Evolutionary conservation across 2,113 vertebrate species (phyloP), one percentile per base, ranked within the genome.

Genomic region (Zeus faber): DNA sequence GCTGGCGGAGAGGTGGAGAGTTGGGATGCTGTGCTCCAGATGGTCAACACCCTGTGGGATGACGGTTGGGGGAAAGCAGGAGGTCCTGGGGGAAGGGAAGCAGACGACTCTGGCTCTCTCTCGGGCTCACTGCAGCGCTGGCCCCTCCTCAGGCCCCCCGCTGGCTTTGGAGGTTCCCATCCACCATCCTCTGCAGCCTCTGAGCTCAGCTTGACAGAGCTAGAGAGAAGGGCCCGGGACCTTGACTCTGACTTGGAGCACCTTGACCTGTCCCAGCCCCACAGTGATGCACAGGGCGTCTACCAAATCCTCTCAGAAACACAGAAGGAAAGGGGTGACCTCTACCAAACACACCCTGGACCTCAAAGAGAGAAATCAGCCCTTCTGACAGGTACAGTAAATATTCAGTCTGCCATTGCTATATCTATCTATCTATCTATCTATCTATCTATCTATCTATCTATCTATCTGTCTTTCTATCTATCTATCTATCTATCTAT

Each of bases 1-100:
- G 3, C 40, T 18, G 79, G 58, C 33, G 60, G 16, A 1, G 61
- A 55, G 16, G 33, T 56, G 33, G 85, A 84, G 54, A 73, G 77
- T 22, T 91, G 89, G 89, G 88, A 89, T 18, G 54, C 73, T 2
- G 84, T 91, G 6, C 80, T 91, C 4, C 82, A 89, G 14, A 87
- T 90, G 84, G 88, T 90, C 24, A 87, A 89, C 65, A 87, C 84
- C 0, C 51, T 90, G 54, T 91, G 89, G 89, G 88, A 89, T 40
- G 87, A 86, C 0, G 65, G 76, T 6, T 86, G 80, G 78, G 80
- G 75, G 2, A 79, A 76, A 72, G 58, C 21, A 1, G 60, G 54
- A 44, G 67, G 7, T 1, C 16, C 39, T 58, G 67, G 62, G 70
- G 29, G 39, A n/a, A 17, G 0, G 7, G 39, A 35, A 5, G 41